Evolutionary conservation across 1,140 invertebrate genomes (phyloP).

Genomic region (Coelopa frigida): DNA sequence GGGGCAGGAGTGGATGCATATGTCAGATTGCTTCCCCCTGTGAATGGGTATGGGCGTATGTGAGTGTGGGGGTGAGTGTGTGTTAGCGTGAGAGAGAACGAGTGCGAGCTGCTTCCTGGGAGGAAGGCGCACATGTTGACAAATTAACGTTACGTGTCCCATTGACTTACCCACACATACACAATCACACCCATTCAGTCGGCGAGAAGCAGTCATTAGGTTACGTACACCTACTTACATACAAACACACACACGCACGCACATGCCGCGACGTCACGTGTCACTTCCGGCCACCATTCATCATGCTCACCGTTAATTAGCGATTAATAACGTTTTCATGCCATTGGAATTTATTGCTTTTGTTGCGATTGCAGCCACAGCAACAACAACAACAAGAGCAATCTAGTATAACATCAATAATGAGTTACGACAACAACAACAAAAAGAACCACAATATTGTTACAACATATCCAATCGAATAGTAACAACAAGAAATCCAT

Average conservation of each 20-base stretch:
- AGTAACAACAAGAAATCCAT: too few species aligned
- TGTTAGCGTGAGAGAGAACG: neutral
- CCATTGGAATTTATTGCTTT: slow-evolving; percentile 11
- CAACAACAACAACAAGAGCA: too few species aligned
- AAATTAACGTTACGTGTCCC: slow-evolving; percentile 12
- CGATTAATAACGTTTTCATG: slow-evolving; percentile 14
- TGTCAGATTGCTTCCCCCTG: neutral
- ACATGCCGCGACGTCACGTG: neutral
- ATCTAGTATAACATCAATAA: too few species aligned
- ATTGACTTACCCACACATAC: neutral
- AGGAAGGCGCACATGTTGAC: slow-evolving; percentile 5
- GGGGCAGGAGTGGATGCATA: neutral
- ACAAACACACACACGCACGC: neutral
- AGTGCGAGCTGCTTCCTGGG: neutral
- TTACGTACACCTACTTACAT: too few species aligned
- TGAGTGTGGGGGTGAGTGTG: neutral
- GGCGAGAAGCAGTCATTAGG: too few species aligned
- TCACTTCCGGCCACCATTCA: slow-evolving; percentile 9
- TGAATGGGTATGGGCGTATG: neutral
- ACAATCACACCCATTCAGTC: neutral
- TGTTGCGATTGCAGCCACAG: too few species aligned
- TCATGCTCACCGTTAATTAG: slow-evolving; percentile 12
- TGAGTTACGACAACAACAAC: neutral
- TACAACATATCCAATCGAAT: too few species aligned
- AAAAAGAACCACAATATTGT: neutral